Evolutionary conservation across 2,113 vertebrate species (phyloP), one percentile per base, ranked within the genome.

Genomic region (Caracal caracal): DNA sequence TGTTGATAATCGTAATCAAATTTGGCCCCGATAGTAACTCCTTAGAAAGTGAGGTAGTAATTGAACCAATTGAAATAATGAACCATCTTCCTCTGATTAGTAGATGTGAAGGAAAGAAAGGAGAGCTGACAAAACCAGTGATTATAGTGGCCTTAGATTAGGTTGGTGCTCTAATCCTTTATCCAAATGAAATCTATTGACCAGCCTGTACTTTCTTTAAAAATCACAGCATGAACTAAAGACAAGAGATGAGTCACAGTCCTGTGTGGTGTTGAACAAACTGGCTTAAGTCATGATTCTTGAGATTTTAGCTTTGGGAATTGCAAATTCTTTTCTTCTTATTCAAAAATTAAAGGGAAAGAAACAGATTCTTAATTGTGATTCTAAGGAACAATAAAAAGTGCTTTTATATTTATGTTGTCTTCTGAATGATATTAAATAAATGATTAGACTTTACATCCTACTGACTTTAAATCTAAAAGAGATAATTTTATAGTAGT

Each of bases 151-250:
- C 11, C n/a, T 89, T 35, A 75, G 71, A 56, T 71, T 59, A 88
- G 9, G 13, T 30, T 93, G 66, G 22, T 37, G 35, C 61, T 97
- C 26, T 70, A 56, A 59, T 88, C 16, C 75, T 95, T 91, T 75
- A 79, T 22, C 2, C 12, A 95, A 8, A 87, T 76, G 63, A 91
- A 92, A 33, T 83, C 16, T 35, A 8, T 86, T 75, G 70, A 68
- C 37, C 82, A 89, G 71, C 30, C 26, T 80, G 73, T 61, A 83
- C 51, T 75, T 95, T 91, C 49, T 59, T 87, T 49, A 94, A 70
- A 79, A 83, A 56, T 89, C 81, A 84, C 66, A 94, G 85, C 40
- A 35, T 79, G 90, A 95, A 88, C 63, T 83, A 59, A 79, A 97
- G 59, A 43, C 3, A 93, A 92, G 49, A 47, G 33, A 68, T 93